Evolutionary conservation across 1,140 invertebrate genomes (phyloP).

Genomic region (Parasteatoda tepidariorum): DNA sequence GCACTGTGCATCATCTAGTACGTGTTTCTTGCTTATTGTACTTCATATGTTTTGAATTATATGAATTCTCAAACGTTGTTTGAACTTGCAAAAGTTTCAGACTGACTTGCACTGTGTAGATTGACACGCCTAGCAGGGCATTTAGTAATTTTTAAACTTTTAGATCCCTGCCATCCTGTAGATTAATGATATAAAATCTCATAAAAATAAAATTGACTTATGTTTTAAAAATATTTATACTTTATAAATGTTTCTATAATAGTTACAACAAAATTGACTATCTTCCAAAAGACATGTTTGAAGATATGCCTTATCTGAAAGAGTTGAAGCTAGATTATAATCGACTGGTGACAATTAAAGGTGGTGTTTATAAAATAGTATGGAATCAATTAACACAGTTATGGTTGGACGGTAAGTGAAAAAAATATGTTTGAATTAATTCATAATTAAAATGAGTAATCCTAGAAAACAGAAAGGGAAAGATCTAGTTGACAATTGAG

Average conservation of each 20-base stretch:
- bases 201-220: not conserved
- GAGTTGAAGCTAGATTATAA: conserved; percentile 25
- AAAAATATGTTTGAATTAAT: no score
- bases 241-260: not conserved
- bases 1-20: no score
- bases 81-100: not conserved
- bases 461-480: no score
- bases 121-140: not conserved
- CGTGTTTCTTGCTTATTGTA: no score
- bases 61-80: no score
- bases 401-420: conserved; percentile 29
- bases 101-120: not conserved
- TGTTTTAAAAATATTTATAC: not conserved
- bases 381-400: conserved; percentile 16
- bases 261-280: conserved; percentile 5
- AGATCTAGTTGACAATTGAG: no score
- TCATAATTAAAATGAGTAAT: no score
- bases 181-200: not conserved
- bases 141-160: not conserved
- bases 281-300: conserved; percentile 5
- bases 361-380: not conserved
- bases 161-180: not conserved
- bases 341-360: not conserved
- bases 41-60: no score
- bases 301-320: conserved; percentile 4